Base-by-base conservation (phyloP, 2,113 vertebrate genomes). In the Centrocercus urophasianus region DNA sequence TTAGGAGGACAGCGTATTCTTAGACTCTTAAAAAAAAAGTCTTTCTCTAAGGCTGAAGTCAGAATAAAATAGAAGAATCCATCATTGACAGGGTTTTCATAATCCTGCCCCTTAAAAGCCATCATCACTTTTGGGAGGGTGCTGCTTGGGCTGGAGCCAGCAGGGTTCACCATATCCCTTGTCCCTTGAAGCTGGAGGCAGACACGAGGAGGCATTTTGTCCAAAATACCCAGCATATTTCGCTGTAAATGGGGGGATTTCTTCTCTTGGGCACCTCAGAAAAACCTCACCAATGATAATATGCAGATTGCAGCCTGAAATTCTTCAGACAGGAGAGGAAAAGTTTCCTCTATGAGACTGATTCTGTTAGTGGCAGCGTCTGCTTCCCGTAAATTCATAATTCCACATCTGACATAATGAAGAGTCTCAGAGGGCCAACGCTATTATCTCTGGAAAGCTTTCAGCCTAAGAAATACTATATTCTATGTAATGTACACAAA, bases 361-460 rank as follows among this genome's bases (percentile, higher is more conserved):
- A 87, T 56, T n/a, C 42, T 84, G 77, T 82, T 6, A 32, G 78
- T 87, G 75, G 65, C 81, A 95, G 52, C 0, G 0, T 59, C 45
- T 3, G 13, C 74, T 95, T 97, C 93, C 83, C 17, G n/a, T 96
- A 95, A 96, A 96, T 95, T 73, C 82, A 83, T 73, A 90, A 91
- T 91, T 88, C 85, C 84, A 91, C 73, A 80, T 96, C 90, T 97
- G 85, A 96, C 90, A 96, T 92, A 94, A 97, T 77, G 96, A 81
- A 96, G 79, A 81, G 81, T 81, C 96, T 96, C 90, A 83, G 94
- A 97, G 91, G 90, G 93, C 83, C 48, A 57, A 84, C 81, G 81
- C 93, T 96, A 86, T 97, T 97, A 96, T 97, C 95, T 97, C 93
- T 93, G 88, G 95, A 96, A 94, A 95, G 94, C 88, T 97, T 97